Conservation (phyloP, 1,140 invertebrate species). For the Gyrodactylus salaris region DNA sequence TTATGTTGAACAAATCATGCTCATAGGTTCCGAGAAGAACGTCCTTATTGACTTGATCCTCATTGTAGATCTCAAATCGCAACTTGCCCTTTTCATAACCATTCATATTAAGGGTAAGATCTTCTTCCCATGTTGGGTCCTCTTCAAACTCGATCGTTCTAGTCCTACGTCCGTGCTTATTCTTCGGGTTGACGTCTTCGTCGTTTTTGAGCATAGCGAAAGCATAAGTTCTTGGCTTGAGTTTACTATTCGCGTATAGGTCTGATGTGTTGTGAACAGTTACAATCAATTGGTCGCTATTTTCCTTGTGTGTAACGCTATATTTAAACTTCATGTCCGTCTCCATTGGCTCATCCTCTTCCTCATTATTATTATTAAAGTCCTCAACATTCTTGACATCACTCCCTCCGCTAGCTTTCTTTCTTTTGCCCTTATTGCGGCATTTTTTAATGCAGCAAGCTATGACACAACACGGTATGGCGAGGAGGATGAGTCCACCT, state of each 20-base stretch:
- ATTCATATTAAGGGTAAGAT: not conserved
- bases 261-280: not conserved
- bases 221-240: not conserved
- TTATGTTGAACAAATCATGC: not conserved
- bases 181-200: not conserved
- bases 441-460: not conserved
- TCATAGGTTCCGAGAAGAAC: not conserved
- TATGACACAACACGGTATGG: too few species aligned
- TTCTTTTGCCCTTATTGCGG: too few species aligned
- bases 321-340: not conserved
- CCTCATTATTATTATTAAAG: not conserved
- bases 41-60: not conserved
- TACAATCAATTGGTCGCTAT: not conserved
- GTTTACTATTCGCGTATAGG: not conserved
- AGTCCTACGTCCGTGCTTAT: not conserved
- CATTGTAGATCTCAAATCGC: not conserved
- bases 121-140: not conserved
- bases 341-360: not conserved
- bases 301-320: not conserved
- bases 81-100: not conserved
- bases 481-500: not conserved
- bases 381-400: not conserved
- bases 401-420: not conserved
- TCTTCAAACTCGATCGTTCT: not conserved
- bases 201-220: not conserved